phyloP scores from a whole-genome alignment of 2,888 invertebrate genomes.

The Deladenus siricidicola region DNA sequence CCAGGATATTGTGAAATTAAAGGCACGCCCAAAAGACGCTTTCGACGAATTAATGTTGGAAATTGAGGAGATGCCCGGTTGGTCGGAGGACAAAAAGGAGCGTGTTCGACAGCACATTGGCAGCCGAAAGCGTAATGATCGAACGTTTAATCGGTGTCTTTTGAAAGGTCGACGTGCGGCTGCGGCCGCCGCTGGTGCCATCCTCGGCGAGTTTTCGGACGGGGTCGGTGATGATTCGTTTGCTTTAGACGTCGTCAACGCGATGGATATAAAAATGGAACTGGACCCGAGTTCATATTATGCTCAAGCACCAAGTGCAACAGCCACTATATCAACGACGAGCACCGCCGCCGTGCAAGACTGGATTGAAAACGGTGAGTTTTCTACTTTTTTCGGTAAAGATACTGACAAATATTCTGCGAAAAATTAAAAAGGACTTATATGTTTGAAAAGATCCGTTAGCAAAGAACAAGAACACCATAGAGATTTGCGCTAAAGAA shows the following conservation, averaged over 20 bases:
- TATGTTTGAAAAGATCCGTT: too few species aligned
- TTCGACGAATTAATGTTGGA: constrained; percentile 1
- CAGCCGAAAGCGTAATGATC: constrained; percentile 1
- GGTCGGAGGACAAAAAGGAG: constrained; percentile 2
- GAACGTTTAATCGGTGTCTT: not conserved
- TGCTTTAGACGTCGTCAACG: not conserved
- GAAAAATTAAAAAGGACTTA: too few species aligned
- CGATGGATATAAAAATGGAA: not conserved
- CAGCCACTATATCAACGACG: too few species aligned
- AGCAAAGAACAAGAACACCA: too few species aligned
- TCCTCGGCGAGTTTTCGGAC: not conserved
- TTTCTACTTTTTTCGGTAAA: not conserved
- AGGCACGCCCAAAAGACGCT: not conserved
- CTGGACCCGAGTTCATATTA: too few species aligned
- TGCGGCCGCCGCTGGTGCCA: not conserved
- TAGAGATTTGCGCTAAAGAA: too few species aligned
- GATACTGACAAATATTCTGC: too few species aligned
- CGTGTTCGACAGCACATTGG: not conserved
- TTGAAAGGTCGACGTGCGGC: not conserved
- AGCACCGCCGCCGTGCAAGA: not conserved
- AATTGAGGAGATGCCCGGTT: not conserved
- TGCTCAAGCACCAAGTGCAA: not conserved
- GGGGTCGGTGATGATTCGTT: not conserved
- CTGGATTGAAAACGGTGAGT: not conserved
- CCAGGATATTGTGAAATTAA: not conserved